phyloP scores from a whole-genome alignment of 2,888 invertebrate species.

The Hemicrepidius hirtus region DNA sequence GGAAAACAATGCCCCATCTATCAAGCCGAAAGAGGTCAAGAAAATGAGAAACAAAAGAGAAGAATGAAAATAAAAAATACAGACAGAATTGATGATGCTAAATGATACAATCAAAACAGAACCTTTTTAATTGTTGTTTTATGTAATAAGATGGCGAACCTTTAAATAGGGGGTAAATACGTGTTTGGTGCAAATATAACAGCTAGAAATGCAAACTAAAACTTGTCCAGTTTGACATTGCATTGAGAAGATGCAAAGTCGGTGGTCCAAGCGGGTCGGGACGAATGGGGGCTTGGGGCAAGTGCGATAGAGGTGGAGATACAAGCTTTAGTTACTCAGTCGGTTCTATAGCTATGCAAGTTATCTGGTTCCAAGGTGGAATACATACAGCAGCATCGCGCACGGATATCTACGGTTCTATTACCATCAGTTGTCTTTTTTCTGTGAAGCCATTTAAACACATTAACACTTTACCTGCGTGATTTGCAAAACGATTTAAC shows the following conservation, averaged over 20 bases:
- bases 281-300: slow-evolving; percentile 23
- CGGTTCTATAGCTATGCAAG: slow-evolving; percentile 51
- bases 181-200: slow-evolving; percentile 52
- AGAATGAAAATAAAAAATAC: slow-evolving; percentile 19
- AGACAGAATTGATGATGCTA: slow-evolving; percentile 23
- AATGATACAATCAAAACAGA: slow-evolving; percentile 29
- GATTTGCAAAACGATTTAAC: slow-evolving; percentile 19
- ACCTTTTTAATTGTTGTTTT: slow-evolving; percentile 19
- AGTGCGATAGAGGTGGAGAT: slow-evolving; percentile 49
- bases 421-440: slow-evolving; percentile 42
- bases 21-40: slow-evolving; percentile 33
- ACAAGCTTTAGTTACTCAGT: slow-evolving; percentile 48
- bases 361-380: slow-evolving; percentile 58
- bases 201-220: slow-evolving; percentile 54
- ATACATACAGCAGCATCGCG: slow-evolving; percentile 56
- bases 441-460: slow-evolving; percentile 14
- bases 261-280: slow-evolving; percentile 55
- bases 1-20: slow-evolving; percentile 41
- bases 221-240: slow-evolving; percentile 52
- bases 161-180: no score
- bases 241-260: slow-evolving; percentile 53
- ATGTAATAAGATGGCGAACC: not conserved
- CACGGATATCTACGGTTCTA: slow-evolving; percentile 54
- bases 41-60: slow-evolving; percentile 32
- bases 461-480: slow-evolving; percentile 31